Evolutionary conservation across 2,797 vertebrate genomes (phyloP), one percentile per base, ranked within the genome.

Genomic region (Limnodromus scolopaceus): DNA sequence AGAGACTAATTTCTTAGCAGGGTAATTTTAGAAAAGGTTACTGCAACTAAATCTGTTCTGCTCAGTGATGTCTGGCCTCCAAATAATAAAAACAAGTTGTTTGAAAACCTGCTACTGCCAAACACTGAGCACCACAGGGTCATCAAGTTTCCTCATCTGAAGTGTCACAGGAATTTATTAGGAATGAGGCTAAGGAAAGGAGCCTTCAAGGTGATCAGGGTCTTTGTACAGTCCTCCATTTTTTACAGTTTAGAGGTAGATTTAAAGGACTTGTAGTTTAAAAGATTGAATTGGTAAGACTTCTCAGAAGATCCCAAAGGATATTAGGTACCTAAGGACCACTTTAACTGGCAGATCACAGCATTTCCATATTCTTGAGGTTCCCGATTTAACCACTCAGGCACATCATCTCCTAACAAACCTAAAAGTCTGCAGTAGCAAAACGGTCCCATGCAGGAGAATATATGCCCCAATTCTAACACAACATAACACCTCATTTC

Each of bases 21-120:
- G 65, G 38, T 69, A 54, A 58, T 81, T 92, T 95, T 68, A 39
- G 58, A 82, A 81, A 61, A 72, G 43, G 27, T 85, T 86, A 71
- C 58, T 79, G 81, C 54, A 57, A 30, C 57, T 75, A 68, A 53
- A 57, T 78, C 57, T 86, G 22, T 80, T 87, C 63, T 13, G 9
- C 60, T 75, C 32, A 46, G 49, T 69, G 57, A 51, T 87, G 43
- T 38, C 58, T 88, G 48, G 10, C 36, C 24, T 85, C 57, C 58
- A 30, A 86, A 69, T 83, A 88, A 84, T 61, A 54, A 78, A 89
- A 87, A 41, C 24, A 20, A 1, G 2, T 49, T 66, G 28, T 60
- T 68, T 78, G 69, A 83, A 92, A 94, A 48, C 13, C 43, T 90
- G 27, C 3, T 13, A 12, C 63, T 84, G 34, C 53, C 43, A 71